Conservation (phyloP, 2,888 invertebrate species). For the Muschampia plurimacula region DNA sequence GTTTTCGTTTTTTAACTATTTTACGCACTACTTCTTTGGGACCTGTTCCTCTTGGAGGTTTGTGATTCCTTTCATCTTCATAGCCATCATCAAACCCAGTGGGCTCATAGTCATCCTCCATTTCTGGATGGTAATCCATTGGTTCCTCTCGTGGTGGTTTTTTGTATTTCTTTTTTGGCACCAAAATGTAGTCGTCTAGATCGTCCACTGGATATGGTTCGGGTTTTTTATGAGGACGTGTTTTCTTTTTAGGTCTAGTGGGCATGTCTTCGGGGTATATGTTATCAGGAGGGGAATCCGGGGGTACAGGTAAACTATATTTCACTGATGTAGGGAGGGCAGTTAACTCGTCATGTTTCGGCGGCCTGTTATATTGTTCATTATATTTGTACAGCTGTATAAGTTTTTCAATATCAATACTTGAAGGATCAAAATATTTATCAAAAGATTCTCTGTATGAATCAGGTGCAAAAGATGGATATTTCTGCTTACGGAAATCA, state of each 20-base stretch:
- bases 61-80: conserved; percentile 62
- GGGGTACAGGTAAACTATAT: conserved; percentile 58
- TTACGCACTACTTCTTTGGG: conserved; percentile 62
- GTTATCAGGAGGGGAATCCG: conserved; percentile 64
- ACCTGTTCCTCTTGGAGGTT: conserved; percentile 56
- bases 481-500: conserved; percentile 63
- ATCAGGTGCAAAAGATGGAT: conserved; percentile 59
- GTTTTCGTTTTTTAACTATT: conserved; percentile 69
- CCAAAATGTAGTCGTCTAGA: conserved; percentile 71
- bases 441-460: conserved; percentile 64
- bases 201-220: conserved; percentile 64
- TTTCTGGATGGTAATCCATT: conserved; percentile 62
- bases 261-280: conserved; percentile 66
- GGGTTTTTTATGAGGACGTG: conserved; percentile 64
- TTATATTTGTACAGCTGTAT: conserved; percentile 58
- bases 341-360: conserved; percentile 62
- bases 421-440: conserved; percentile 64
- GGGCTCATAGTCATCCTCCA: conserved; percentile 71
- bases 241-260: conserved; percentile 68
- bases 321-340: conserved; percentile 55
- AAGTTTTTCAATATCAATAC: conserved; percentile 66
- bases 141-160: conserved; percentile 61
- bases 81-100: conserved; percentile 58
- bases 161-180: conserved; percentile 77
- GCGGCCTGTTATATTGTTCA: conserved; percentile 54